Base-by-base conservation (phyloP, 2,797 vertebrate species). In the Alauda arvensis region DNA sequence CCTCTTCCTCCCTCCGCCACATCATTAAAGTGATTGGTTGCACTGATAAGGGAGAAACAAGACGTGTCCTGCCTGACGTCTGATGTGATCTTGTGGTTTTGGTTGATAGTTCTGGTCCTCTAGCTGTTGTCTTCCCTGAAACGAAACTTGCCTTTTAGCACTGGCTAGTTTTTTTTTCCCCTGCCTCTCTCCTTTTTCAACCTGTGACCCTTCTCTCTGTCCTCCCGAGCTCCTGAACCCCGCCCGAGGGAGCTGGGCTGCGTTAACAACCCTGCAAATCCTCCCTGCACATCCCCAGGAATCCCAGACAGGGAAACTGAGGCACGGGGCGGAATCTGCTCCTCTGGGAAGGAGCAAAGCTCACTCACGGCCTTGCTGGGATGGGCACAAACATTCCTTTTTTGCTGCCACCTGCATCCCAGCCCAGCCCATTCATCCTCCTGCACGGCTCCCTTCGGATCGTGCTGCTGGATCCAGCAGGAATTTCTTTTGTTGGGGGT, bases 21-120 rank as follows among this genome's bases (percentile, higher is more conserved):
- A 91, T 91, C 94, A 94, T 93, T 85, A 74, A 81, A 92, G 65
- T 48, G 88, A 95, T 92, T 91, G 91, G 93, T 92, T 91, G 87
- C 3, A 0, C 65, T 65, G 91, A 95, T 91, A 92, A 90, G 88
- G 84, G 80, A 94, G 90, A 85, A 92, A 87, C 56, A 40, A 83
- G 80, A 93, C 31, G 59, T 91, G 93, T 93, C 82, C 92, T 92
- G 92, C 87, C 85, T 81, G 80, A 85, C 89, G 71, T 91, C 90
- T 89, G 92, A 93, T 91, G 88, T 63, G 87, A 92, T 93, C 93
- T 95, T 94, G 91, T 65, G 94, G 94, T 91, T 95, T 94, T 65
- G 75, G 77, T 92, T 85, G 77, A 83, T 83, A 77, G 70, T 29
- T 85, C 75, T 87, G 77, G 39, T 72, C 53, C 88, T 88, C 83